Evolutionary conservation across 2,888 invertebrate species (phyloP), one percentile per base, ranked within the genome.

Genomic region (Rhabditoides inermis): DNA sequence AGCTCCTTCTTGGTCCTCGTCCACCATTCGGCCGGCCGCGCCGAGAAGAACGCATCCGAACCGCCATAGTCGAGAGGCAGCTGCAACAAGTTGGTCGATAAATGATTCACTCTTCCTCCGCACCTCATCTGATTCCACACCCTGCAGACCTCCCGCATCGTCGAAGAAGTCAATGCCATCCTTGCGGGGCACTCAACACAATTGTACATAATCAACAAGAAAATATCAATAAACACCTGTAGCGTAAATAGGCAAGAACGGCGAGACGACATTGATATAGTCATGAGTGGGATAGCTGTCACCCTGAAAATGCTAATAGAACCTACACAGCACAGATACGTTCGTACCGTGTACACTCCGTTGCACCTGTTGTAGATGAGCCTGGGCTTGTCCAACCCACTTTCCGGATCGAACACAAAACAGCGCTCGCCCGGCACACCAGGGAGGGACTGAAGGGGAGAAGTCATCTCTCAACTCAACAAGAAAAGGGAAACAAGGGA

Each of bases 61-160:
- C 72, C 72, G 28, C 72, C 72, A 44, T 72, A 65, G 49, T 72
- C 72, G 27, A 72, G 50, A 1, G 72, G 66, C 26, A 72, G 25
- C 39, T 65, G 59, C 6, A 36, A 18, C 30, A 44, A 45, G 4
- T 44, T 58, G 3, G 15, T 20, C 3, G 12, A 25, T 49, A n/a
- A 22, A 18, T 22, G 10, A 6, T 46, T 10, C 20, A 18, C 18
- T 35, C 22, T 23, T 22, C 12, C 26, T 30, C 28, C 32, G 12
- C 36, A 51, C 51, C 52, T 52, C 52, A 26, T 41, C 42, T 12
- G 30, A 39, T 2, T 66, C 63, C 2, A 66, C 53, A 1, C 59
- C 53, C 37, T 66, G 63, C 18, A 63, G 56, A 15, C 58, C 61
- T 4, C 60, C 64, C 1, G 49, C 51, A 23, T 59, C 55, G 23